phyloP scores from a whole-genome alignment of 2,113 vertebrate genomes.

The Orientallactaga bullata region DNA sequence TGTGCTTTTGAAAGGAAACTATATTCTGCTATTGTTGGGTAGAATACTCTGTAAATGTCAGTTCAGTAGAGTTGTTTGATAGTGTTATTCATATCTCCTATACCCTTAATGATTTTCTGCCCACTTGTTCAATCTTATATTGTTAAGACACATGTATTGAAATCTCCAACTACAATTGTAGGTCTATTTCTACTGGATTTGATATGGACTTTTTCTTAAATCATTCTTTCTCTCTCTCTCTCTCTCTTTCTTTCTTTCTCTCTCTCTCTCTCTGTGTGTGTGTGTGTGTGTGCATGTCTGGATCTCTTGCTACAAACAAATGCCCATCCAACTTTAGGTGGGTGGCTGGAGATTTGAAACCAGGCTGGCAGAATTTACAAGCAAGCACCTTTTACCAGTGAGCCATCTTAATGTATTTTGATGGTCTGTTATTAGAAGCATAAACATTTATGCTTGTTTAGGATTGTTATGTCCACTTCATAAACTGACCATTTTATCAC shows the following conservation, averaged over 20 bases:
- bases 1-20: conserved; percentile 21
- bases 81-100: conserved; percentile 32
- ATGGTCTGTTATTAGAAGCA: conserved; percentile 29
- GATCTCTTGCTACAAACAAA: no score
- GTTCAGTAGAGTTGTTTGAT: not conserved
- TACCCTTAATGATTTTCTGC: conserved; percentile 21
- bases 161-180: not conserved
- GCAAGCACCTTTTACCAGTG: no score
- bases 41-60: conserved; percentile 20
- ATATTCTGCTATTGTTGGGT: not conserved
- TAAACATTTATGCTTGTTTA: not conserved
- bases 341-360: no score
- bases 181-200: conserved; percentile 19
- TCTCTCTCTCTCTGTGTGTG: no score
- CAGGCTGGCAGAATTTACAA: no score
- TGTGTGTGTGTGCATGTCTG: no score
- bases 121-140: not conserved
- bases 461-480: not conserved
- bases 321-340: no score
- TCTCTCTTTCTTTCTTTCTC: no score
- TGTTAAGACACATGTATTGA: not conserved
- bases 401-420: conserved; percentile 3
- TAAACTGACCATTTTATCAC: not conserved
- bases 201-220: not conserved
- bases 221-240: no score